A percentile compares a stretch with the other conserved stretches of the same genome.
These are phyloP conservation scores for Scolanthus callimorphus DNA, from an alignment of 92 coral and sea anemone species.

Conservation along the genomic window DNA sequence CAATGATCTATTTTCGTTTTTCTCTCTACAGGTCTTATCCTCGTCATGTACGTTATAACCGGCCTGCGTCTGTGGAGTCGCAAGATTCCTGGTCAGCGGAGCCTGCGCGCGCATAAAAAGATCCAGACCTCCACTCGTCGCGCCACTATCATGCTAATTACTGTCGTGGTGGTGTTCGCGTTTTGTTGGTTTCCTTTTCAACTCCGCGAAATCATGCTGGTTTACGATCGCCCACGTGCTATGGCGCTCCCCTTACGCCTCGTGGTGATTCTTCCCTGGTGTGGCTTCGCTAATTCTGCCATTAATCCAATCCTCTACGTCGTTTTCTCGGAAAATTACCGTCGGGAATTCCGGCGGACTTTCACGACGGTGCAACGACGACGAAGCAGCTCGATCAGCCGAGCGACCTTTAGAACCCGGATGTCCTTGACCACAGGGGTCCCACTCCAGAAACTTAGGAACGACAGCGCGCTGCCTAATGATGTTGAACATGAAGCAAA, in stretches of 20 bases:
- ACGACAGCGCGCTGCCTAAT: constrained; percentile 11
- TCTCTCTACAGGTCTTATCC: constrained; percentile 7
- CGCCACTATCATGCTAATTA: constrained; percentile 64
- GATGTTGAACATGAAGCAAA: too few relatives aligned
- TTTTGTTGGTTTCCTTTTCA: constrained; percentile 66
- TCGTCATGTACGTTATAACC: constrained; percentile 31
- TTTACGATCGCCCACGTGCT: not conserved
- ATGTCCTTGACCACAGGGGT: constrained; percentile 28
- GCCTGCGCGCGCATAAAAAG: constrained; percentile 29
- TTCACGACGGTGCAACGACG: constrained; percentile 15
- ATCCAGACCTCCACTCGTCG: constrained; percentile 47
- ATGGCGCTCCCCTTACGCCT: constrained; percentile 19
- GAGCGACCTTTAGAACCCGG: constrained; percentile 24
- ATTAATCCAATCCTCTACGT: constrained; percentile 69
- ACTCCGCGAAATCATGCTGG: constrained; percentile 16
- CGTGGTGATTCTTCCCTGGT: constrained; percentile 38
- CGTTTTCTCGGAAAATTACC: constrained; percentile 66
- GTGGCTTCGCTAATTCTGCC: constrained; percentile 64
- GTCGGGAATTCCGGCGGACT: constrained; percentile 57
- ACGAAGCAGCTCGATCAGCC: constrained; percentile 18
- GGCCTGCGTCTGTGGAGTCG: constrained; percentile 60
- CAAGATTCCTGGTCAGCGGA: constrained; percentile 60
- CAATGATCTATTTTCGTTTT: too few relatives aligned
- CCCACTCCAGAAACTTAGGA: constrained; percentile 28
- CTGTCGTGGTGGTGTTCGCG: constrained; percentile 59